phyloP scores from a whole-genome alignment of 2,888 invertebrate genomes.

The Thumatha senex region DNA sequence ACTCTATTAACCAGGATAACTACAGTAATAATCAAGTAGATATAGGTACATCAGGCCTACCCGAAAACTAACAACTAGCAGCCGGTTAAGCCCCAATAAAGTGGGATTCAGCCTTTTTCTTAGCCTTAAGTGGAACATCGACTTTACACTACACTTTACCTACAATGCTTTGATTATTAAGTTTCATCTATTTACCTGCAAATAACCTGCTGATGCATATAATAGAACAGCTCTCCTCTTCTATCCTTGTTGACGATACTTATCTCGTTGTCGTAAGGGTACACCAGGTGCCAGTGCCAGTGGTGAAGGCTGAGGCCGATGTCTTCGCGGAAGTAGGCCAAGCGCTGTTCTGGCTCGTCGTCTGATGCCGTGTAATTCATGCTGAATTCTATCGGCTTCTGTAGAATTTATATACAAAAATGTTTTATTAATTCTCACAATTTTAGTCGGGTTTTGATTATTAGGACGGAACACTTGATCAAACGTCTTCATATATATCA shows the following conservation, averaged over 20 bases:
- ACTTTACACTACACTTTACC: no score
- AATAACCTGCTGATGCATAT: slow-evolving; percentile 89
- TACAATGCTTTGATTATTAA: no score
- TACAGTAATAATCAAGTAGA: no score
- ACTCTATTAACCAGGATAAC: no score
- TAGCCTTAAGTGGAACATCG: no score
- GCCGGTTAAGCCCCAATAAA: no score
- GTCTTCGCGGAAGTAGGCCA: slow-evolving; percentile 94
- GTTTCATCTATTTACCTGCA: slow-evolving; percentile 84
- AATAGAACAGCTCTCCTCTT: slow-evolving; percentile 91
- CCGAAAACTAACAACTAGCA: no score
- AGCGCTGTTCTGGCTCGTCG: slow-evolving; percentile 89
- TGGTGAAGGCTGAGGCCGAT: slow-evolving; percentile 94
- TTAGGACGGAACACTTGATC: no score
- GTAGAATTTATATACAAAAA: slow-evolving; percentile 19
- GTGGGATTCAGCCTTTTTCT: no score
- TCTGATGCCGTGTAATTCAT: slow-evolving; percentile 89
- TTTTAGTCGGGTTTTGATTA: not conserved
- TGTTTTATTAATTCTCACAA: not conserved
- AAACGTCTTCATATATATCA: no score
- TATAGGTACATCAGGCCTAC: no score
- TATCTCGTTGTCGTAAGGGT: slow-evolving; percentile 87
- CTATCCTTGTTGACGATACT: slow-evolving; percentile 87
- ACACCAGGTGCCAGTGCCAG: slow-evolving; percentile 96
- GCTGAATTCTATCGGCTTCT: slow-evolving; percentile 88